Base-by-base conservation (phyloP, 2,888 invertebrate species). In the Heliconius sara region DNA sequence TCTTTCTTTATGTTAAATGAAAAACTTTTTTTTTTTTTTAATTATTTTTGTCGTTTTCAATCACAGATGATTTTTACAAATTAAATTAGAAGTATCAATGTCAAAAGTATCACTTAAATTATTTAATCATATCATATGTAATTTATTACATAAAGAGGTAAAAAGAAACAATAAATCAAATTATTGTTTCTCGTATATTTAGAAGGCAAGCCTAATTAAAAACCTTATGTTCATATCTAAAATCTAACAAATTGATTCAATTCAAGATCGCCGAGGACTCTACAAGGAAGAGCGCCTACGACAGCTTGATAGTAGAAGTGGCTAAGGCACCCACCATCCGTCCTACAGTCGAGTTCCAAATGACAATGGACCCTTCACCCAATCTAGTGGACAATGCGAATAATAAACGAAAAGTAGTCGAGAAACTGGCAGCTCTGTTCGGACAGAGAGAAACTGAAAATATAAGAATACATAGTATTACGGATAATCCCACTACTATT, bases 311-410 rank as follows among this genome's bases (percentile, higher is more conserved):
- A 80, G 97, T 98, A 3, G 96, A 97, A 79, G 98, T 98, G 0
- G 96, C 96, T 82, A 96, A 96, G 79, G 96, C 97, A 0, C 96
- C 96, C 0, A 95, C 96, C 71, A 95, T 96, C 80, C 95, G 96
- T 0, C 98, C 97, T 79, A 97, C 96, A 30, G 97, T 98, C 0
- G 97, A 98, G 88, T 98, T 98, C 91, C 97, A 97, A 83, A 97
- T 98, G 95, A 97, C 96, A 0, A 93, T 98, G 87, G 97, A 97
- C 72, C 96, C 96, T 0, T 96, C 96, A 89, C 96, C 97, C 13
- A 95, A 96, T 60, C 97, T 98, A 83, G 96, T 96, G 0, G 96
- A 96, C 87, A 97, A 97, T 78, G 97, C 98, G 0, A 92, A 95
- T 47, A 96, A 97, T 89, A 97, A 98, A 87, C 96, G 97, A 57